A percentile compares a stretch with the other conserved stretches of the same genome.
phyloP scores from a whole-genome alignment of 2,797 vertebrate species.

The Streptopelia turtur region DNA sequence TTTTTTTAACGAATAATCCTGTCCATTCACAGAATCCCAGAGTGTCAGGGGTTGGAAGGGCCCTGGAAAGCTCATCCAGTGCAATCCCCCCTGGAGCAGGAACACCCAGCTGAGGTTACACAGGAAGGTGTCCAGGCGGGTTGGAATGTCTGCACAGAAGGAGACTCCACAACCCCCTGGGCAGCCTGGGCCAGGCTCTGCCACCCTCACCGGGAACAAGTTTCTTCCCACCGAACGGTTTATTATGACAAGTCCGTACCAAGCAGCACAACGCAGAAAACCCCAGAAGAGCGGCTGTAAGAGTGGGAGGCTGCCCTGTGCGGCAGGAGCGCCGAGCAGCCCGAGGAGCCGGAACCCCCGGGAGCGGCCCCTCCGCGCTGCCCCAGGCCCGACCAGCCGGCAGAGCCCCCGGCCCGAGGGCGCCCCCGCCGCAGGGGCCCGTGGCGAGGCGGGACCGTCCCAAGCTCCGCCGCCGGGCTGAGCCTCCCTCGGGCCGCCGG shows the following conservation, averaged over 20 bases:
- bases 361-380: neutral
- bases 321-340: accelerated
- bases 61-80: too few species aligned
- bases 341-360: accelerated
- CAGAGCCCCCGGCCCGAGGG: neutral
- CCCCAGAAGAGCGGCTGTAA: accelerated
- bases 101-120: too few species aligned
- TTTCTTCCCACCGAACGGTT: neutral
- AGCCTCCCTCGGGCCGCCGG: too few species aligned
- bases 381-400: neutral
- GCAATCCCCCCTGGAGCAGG: too few species aligned
- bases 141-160: too few species aligned
- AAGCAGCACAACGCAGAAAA: accelerated
- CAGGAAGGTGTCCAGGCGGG: too few species aligned
- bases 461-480: too few species aligned
- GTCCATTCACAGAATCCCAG: accelerated
- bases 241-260: accelerated
- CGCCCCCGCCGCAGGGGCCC: neutral
- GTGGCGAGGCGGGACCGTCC: neutral
- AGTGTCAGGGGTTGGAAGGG: too few species aligned
- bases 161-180: too few species aligned
- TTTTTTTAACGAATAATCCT: accelerated
- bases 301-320: neutral
- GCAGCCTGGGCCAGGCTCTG: too few species aligned
- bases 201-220: too few species aligned